These are phyloP conservation scores for Cinclus cinclus DNA, from an alignment of 2,113 vertebrate species.

Conservation along the genomic window DNA sequence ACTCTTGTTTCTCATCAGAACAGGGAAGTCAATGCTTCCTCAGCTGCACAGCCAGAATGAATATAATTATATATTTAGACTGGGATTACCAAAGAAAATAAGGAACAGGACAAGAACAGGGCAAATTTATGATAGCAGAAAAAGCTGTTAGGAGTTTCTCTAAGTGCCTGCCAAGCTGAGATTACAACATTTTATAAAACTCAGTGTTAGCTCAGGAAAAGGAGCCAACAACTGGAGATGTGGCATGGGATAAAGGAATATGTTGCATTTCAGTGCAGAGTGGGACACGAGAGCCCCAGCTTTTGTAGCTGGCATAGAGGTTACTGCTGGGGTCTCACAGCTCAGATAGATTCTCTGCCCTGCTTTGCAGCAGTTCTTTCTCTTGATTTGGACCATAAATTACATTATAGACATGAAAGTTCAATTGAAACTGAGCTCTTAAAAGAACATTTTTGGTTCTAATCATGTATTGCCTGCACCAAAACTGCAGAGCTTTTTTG, in stretches of 20 bases:
- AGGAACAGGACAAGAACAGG: not conserved
- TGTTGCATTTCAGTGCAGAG: not conserved
- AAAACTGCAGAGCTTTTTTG: not conserved
- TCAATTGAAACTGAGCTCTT: not conserved
- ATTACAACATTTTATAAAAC: not conserved
- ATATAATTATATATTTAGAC: not conserved
- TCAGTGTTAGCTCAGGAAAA: not conserved
- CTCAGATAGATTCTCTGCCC: not conserved
- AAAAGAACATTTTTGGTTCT: not conserved
- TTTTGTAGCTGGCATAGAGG: not conserved
- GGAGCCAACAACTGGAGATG: not conserved
- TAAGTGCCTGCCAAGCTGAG: not conserved
- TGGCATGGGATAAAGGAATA: not conserved
- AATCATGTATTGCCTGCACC: not conserved
- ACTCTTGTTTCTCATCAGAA: slow-evolving; percentile 28
- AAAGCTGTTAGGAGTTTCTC: not conserved
- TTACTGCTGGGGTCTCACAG: not conserved
- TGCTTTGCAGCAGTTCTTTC: not conserved
- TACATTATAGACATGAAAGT: not conserved
- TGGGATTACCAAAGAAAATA: not conserved
- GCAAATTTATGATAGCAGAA: not conserved
- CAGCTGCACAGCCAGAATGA: not conserved
- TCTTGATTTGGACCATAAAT: not conserved
- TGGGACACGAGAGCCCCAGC: not conserved
- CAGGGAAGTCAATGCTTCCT: not conserved